Percentiles rank a stretch among this genome's conserved stretches.
Evolutionary conservation across 2,113 vertebrate genomes (phyloP).

Genomic region (Danionella cerebrum): DNA sequence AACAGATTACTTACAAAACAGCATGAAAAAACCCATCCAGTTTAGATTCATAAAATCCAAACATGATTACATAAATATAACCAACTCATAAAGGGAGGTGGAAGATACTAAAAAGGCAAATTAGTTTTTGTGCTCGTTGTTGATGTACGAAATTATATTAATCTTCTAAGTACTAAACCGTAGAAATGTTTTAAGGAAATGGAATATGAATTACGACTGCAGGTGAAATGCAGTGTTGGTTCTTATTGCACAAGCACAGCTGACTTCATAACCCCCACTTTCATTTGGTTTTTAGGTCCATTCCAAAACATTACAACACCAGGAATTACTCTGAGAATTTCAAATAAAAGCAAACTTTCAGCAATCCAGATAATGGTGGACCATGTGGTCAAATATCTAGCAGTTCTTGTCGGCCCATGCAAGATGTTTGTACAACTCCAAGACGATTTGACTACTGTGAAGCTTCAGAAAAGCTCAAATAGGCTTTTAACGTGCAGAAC

Average conservation of each 20-base stretch:
- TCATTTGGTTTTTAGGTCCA: not conserved
- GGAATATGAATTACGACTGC: not conserved
- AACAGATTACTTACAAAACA: slow-evolving; percentile 6
- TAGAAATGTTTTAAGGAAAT: not conserved
- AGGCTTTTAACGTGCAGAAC: not conserved
- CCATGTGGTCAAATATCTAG: not conserved
- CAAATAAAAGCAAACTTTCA: not conserved
- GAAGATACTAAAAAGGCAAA: not conserved
- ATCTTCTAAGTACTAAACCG: not conserved
- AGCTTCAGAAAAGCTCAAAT: not conserved
- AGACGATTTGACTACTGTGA: slow-evolving; percentile 10
- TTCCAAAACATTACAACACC: not conserved
- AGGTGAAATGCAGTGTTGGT: not conserved
- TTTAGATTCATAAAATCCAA: not conserved
- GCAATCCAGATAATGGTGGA: not conserved
- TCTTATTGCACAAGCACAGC: not conserved
- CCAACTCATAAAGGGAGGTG: not conserved
- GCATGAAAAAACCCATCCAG: not conserved
- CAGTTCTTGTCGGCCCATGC: not conserved
- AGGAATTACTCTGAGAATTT: not conserved
- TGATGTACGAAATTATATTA: not conserved
- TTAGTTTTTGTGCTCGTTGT: not conserved
- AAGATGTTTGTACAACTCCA: not conserved
- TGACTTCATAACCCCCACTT: not conserved
- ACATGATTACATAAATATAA: slow-evolving; percentile 14